Conservation (phyloP, 1,140 invertebrate genomes). For the Halotydeus destructor region DNA sequence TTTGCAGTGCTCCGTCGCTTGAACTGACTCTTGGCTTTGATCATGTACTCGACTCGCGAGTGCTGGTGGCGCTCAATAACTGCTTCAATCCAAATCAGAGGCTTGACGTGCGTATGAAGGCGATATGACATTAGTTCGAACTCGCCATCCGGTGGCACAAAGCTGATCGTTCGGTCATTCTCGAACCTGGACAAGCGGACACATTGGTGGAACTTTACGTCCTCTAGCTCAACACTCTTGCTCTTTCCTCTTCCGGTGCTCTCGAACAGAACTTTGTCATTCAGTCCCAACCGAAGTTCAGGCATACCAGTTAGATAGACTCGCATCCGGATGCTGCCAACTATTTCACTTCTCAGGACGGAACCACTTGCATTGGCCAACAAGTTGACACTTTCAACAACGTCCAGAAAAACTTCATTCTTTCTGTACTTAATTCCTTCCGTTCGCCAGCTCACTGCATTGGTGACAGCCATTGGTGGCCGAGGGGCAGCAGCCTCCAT, state of each 20-base stretch:
- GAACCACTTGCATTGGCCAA: conserved; percentile 95
- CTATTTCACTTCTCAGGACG: conserved; percentile 87
- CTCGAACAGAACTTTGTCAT: conserved; percentile 98
- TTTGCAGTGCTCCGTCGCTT: conserved; percentile 94
- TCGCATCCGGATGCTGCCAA: conserved; percentile 96
- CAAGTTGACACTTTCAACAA: conserved; percentile 96
- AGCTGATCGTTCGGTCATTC: conserved; percentile 94
- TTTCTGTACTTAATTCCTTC: conserved; percentile 98
- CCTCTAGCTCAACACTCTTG: conserved; percentile 95
- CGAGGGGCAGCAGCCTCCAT: conserved; percentile 73
- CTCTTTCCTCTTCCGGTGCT: conserved; percentile 88
- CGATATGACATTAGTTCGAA: conserved; percentile 99
- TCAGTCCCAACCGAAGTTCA: conserved; percentile 86
- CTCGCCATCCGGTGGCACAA: conserved; percentile 97
- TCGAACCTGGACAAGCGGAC: conserved; percentile 91
- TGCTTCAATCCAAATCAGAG: conserved; percentile 98
- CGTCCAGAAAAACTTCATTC: conserved; percentile 99
- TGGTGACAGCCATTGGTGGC: conserved; percentile 97
- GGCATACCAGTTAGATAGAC: conserved; percentile 99
- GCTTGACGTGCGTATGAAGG: conserved; percentile 90
- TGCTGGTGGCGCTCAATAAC: conserved; percentile 97
- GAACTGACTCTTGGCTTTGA: conserved; percentile 98
- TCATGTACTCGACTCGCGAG: conserved; percentile 96
- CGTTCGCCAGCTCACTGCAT: conserved; percentile 96
- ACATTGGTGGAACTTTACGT: conserved; percentile 99